phyloP scores from a whole-genome alignment of 2,888 invertebrate species.

The Tachystola acroxantha region DNA sequence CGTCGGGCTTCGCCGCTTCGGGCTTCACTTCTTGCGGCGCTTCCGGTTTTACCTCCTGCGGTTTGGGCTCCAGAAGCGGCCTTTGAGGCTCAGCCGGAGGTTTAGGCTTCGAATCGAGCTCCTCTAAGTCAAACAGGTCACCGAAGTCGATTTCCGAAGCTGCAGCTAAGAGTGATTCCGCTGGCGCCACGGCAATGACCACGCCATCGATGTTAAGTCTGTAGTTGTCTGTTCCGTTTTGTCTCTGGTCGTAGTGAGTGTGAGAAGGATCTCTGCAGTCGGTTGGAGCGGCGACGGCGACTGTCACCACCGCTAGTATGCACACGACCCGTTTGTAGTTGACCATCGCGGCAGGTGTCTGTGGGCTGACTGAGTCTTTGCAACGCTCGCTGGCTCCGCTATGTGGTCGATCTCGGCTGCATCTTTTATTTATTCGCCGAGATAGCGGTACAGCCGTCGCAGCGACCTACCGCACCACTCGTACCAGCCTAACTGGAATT shows the following conservation, averaged over 20 bases:
- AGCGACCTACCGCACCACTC: slow-evolving; percentile 32
- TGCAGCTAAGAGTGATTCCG: slow-evolving; percentile 78
- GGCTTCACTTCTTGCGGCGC: slow-evolving; percentile 20
- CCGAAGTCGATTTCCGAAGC: slow-evolving; percentile 65
- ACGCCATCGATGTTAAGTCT: slow-evolving; percentile 83
- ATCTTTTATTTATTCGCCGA: slow-evolving; percentile 75
- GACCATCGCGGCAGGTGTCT: slow-evolving; percentile 62
- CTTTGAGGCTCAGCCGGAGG: slow-evolving; percentile 24
- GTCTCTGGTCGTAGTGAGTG: slow-evolving; percentile 83
- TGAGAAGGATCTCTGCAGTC: slow-evolving; percentile 33
- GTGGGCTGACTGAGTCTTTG: slow-evolving; percentile 56
- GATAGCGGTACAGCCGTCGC: slow-evolving; percentile 70
- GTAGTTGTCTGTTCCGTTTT: slow-evolving; percentile 87
- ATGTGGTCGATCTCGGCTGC: slow-evolving; percentile 63
- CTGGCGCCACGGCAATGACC: slow-evolving; percentile 81
- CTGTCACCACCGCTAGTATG: slow-evolving; percentile 31
- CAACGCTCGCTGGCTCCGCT: slow-evolving; percentile 55
- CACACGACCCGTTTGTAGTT: slow-evolving; percentile 68
- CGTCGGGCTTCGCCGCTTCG: slow-evolving; percentile 25
- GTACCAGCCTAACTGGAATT: slow-evolving; percentile 62
- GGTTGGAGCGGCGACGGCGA: slow-evolving; percentile 36
- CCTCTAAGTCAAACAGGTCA: slow-evolving; percentile 52
- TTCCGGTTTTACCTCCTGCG: slow-evolving; percentile 17
- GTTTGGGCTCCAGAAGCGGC: slow-evolving; percentile 19
- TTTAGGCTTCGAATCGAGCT: slow-evolving; percentile 30